A percentile compares a stretch with the other conserved stretches of the same genome.
Conservation (phyloP, 1,140 invertebrate species). For the Thalassaphorura encarpata region DNA sequence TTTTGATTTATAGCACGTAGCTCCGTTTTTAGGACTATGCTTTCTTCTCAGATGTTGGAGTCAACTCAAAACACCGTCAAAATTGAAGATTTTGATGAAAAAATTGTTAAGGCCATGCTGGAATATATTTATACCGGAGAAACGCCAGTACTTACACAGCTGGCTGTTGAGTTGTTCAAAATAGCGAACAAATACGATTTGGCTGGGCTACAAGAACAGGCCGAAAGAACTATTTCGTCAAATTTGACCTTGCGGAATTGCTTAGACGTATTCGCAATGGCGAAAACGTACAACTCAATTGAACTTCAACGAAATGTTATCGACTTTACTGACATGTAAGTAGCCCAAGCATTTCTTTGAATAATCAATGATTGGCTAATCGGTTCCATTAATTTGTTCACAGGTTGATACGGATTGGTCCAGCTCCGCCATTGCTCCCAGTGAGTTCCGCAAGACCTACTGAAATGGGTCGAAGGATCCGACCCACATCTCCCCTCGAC, state of each 20-base stretch:
- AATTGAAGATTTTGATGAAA: constrained; percentile 28
- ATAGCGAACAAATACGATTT: constrained; percentile 29
- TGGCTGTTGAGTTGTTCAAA: constrained; percentile 22
- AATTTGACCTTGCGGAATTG: constrained; percentile 24
- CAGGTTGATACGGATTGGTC: no score
- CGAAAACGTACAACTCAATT: no score
- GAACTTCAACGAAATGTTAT: no score
- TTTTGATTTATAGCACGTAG: constrained; percentile 16
- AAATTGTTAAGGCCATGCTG: constrained; percentile 27
- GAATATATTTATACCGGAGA: constrained; percentile 28
- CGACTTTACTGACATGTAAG: no score
- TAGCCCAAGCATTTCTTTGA: not conserved
- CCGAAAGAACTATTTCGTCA: constrained; percentile 17
- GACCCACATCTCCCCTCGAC: no score
- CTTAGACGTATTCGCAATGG: constrained; percentile 21
- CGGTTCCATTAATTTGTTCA: not conserved
- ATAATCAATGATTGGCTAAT: not conserved
- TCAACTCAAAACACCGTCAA: constrained; percentile 9
- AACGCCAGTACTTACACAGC: constrained; percentile 9
- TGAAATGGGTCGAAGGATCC: no score
- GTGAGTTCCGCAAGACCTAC: no score
- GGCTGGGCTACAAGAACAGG: constrained; percentile 23
- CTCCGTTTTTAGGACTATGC: constrained; percentile 23
- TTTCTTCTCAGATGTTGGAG: constrained; percentile 18
- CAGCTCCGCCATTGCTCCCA: no score